These are phyloP conservation scores for Cairina moschata DNA, from an alignment of 2,113 vertebrate genomes.

Conservation along the genomic window DNA sequence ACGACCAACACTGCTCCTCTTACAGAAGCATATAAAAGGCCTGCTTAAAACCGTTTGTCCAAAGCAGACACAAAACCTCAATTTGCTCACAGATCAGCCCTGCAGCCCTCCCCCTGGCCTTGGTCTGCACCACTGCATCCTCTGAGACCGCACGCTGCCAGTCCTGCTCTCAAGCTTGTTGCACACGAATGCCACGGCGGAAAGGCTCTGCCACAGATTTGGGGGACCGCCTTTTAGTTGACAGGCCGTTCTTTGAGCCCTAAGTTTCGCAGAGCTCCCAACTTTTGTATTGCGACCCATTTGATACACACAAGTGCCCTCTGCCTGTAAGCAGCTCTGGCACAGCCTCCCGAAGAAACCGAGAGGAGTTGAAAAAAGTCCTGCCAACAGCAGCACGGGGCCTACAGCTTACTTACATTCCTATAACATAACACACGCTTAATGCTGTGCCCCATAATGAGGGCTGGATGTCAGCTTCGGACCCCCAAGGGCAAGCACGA, in stretches of 20 bases:
- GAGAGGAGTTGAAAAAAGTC: background rate
- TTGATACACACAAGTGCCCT: conserved; percentile 46
- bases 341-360: background rate
- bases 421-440: background rate
- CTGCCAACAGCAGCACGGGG: background rate
- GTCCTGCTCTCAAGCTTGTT: background rate
- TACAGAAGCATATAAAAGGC: background rate
- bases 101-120: background rate
- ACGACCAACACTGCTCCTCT: background rate
- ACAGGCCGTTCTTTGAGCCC: accelerated
- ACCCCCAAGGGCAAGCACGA: background rate
- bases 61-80: background rate
- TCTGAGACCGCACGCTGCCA: background rate
- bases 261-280: background rate
- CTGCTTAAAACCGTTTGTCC: background rate
- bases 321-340: conserved; percentile 35
- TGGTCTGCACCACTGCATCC: background rate
- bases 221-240: background rate
- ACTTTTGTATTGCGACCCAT: background rate
- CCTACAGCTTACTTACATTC: conserved; percentile 31
- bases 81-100: background rate
- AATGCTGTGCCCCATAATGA: background rate
- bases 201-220: background rate
- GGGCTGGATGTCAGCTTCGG: background rate
- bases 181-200: accelerated